A percentile compares a stretch with the other conserved stretches of the same genome.
phyloP scores from a whole-genome alignment of 2,888 invertebrate species.

The Hypomecis punctinalis region DNA sequence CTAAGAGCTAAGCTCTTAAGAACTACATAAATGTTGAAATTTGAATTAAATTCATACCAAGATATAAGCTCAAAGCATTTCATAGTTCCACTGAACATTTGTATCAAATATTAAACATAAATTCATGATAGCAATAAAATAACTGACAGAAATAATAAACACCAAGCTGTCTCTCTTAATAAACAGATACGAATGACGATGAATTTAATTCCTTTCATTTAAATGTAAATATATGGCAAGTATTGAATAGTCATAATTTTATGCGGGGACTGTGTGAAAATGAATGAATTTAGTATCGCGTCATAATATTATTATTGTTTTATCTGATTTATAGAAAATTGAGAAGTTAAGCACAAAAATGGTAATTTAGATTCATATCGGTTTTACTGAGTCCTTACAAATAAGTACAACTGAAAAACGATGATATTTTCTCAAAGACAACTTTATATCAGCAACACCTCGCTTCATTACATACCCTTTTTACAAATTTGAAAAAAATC shows the following conservation, averaged over 20 bases:
- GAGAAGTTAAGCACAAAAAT: too few species aligned
- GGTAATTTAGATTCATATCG: too few species aligned
- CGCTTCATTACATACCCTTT: too few species aligned
- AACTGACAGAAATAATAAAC: conserved; percentile 27
- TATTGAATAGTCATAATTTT: conserved; percentile 14
- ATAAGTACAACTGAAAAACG: too few species aligned
- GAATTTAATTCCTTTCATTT: conserved; percentile 45
- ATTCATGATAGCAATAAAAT: conserved; percentile 33
- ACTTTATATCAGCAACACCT: too few species aligned
- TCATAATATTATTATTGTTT: neutral
- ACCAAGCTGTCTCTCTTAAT: conserved; percentile 22
- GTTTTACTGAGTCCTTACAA: too few species aligned
- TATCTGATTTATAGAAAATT: neutral
- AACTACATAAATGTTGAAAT: too few species aligned
- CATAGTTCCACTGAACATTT: neutral
- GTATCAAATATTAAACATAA: conserved; percentile 10
- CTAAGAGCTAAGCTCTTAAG: too few species aligned
- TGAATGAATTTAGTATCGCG: conserved; percentile 6
- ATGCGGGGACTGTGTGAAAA: conserved; percentile 2
- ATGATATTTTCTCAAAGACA: too few species aligned
- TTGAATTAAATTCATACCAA: too few species aligned
- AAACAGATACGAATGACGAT: conserved; percentile 32
- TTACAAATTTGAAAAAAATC: neutral
- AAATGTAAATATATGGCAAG: conserved; percentile 46
- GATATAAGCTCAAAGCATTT: neutral